A percentile compares a stretch with the other conserved stretches of the same genome.
These are phyloP conservation scores for Pollicipes pollicipes DNA, from an alignment of 1,140 invertebrate species.

Conservation along the genomic window DNA sequence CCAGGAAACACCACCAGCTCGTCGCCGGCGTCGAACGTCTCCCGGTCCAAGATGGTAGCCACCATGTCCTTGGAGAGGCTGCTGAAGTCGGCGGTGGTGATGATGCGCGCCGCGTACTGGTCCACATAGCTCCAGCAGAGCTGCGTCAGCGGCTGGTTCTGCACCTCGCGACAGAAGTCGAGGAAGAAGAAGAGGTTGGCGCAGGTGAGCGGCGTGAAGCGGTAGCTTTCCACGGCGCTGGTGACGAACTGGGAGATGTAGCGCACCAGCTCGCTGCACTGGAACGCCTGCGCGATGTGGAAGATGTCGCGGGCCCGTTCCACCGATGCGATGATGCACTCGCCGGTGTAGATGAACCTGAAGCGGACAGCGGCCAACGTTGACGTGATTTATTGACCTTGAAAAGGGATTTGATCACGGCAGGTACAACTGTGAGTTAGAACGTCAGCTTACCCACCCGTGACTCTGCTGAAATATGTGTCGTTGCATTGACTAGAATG, in stretches of 20 bases:
- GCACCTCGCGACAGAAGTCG: slow-evolving; percentile 14
- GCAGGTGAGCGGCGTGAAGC: slow-evolving; percentile 11
- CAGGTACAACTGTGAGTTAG: too few species aligned
- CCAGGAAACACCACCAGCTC: slow-evolving; percentile 18
- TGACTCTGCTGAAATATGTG: neutral
- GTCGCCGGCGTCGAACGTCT: slow-evolving; percentile 15
- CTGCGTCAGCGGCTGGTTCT: slow-evolving; percentile 11
- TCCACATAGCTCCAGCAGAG: slow-evolving; percentile 15
- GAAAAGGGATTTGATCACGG: neutral
- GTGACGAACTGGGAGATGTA: slow-evolving; percentile 17
- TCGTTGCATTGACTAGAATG: slow-evolving; percentile 5
- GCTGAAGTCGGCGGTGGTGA: slow-evolving; percentile 16
- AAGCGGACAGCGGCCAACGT: neutral
- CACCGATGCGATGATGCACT: slow-evolving; percentile 14
- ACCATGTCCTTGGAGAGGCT: slow-evolving; percentile 15
- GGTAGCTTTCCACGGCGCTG: slow-evolving; percentile 16
- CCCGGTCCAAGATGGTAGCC: slow-evolving; percentile 13
- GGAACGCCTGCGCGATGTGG: slow-evolving; percentile 16
- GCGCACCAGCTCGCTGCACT: slow-evolving; percentile 14
- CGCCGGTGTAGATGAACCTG: slow-evolving; percentile 20
- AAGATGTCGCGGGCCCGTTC: slow-evolving; percentile 16
- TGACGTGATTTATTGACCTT: neutral
- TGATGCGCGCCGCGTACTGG: slow-evolving; percentile 13
- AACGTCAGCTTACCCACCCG: neutral
- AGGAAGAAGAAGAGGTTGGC: slow-evolving; percentile 18